A percentile compares a stretch with the other conserved stretches of the same genome.
phyloP scores from a whole-genome alignment of 2,888 invertebrate species.

The Mimumesa dahlbomi region DNA sequence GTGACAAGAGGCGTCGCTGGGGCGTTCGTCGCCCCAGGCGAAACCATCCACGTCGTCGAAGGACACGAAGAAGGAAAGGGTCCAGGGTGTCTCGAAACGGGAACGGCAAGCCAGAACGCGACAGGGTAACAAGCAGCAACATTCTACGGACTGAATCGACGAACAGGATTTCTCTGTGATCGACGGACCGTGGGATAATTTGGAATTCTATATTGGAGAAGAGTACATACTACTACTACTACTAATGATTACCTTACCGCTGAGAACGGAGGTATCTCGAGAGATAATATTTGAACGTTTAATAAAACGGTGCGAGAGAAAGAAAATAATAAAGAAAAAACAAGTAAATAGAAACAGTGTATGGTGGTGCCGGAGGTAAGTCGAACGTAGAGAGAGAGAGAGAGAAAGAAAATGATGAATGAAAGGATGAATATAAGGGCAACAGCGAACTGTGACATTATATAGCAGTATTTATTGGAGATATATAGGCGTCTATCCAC shows the following conservation, averaged over 20 bases:
- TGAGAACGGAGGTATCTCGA: too few relatives aligned
- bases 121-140: slow-evolving; percentile 50
- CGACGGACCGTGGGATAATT: too few relatives aligned
- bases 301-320: neutral
- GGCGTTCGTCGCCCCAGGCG: slow-evolving; percentile 60
- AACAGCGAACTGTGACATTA: slow-evolving; percentile 76
- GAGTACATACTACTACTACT: too few relatives aligned
- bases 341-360: too few relatives aligned
- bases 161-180: too few relatives aligned
- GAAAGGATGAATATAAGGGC: slow-evolving; percentile 13
- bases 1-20: slow-evolving; percentile 80
- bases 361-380: slow-evolving; percentile 6
- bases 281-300: neutral
- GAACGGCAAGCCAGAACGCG: slow-evolving; percentile 57
- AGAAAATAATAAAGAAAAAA: too few relatives aligned
- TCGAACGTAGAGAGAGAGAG: neutral
- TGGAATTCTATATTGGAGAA: too few relatives aligned
- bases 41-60: slow-evolving; percentile 71
- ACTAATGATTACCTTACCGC: too few relatives aligned
- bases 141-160: too few relatives aligned
- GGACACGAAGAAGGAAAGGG: slow-evolving; percentile 53
- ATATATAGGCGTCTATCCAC: slow-evolving; percentile 60
- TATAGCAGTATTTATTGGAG: slow-evolving; percentile 75
- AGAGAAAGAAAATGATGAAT: neutral
- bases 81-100: slow-evolving; percentile 47